phyloP scores from a whole-genome alignment of 2,797 vertebrate species.

The Geotrypetes seraphini region DNA sequence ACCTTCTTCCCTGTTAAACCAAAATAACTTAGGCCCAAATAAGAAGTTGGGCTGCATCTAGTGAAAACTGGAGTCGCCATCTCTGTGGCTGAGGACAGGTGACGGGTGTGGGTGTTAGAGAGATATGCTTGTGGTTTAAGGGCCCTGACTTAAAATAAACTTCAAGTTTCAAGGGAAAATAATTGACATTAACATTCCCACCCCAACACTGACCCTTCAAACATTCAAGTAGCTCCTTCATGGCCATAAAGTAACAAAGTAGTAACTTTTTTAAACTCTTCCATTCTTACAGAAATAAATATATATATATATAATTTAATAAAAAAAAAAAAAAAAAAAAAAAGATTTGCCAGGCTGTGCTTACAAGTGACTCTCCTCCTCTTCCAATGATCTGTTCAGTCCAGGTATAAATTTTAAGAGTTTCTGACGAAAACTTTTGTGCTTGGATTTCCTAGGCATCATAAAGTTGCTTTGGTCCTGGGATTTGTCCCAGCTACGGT shows the following conservation, averaged over 20 bases:
- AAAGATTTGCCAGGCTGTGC: background rate
- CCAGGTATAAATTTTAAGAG: constrained; percentile 92
- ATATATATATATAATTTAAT: constrained; percentile 43
- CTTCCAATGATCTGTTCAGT: constrained; percentile 83
- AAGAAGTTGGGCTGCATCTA: too few relatives aligned
- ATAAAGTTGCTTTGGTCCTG: constrained; percentile 44
- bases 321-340: constrained; percentile 5
- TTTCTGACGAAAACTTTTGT: constrained; percentile 76
- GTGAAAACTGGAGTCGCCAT: too few relatives aligned
- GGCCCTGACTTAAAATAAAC: too few relatives aligned
- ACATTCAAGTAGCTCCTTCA: too few relatives aligned
- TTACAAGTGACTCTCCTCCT: constrained; percentile 92
- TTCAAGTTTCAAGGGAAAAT: too few relatives aligned
- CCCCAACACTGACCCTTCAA: too few relatives aligned
- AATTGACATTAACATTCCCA: too few relatives aligned
- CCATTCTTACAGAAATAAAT: constrained; percentile 20
- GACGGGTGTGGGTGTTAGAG: too few relatives aligned
- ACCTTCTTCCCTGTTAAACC: too few relatives aligned
- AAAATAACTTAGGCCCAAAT: too few relatives aligned
- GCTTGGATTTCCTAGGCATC: constrained; percentile 60
- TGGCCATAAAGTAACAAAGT: constrained; percentile 32
- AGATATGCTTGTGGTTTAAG: too few relatives aligned
- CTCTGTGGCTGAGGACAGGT: too few relatives aligned
- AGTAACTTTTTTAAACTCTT: background rate
- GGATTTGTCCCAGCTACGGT: constrained; percentile 45